These are phyloP conservation scores for Erynnis tages DNA, from an alignment of 2,888 invertebrate genomes.

Conservation along the genomic window DNA sequence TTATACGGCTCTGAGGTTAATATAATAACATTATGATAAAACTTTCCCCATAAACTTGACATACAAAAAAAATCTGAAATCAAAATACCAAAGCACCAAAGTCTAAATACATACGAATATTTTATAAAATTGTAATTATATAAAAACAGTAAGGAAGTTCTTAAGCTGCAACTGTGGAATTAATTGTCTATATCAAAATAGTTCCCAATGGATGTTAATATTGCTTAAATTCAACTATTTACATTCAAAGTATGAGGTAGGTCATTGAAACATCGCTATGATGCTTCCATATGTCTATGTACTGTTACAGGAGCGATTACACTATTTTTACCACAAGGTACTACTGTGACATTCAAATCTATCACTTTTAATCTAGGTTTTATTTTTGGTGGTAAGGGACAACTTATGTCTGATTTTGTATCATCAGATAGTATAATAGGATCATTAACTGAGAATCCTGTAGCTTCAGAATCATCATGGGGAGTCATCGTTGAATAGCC, in stretches of 20 bases:
- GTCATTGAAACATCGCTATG: conserved; percentile 57
- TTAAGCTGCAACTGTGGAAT: no score
- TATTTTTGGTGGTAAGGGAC: conserved; percentile 78
- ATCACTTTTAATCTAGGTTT: conserved; percentile 65
- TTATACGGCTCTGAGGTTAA: no score
- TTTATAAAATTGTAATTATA: neutral
- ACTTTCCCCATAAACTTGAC: no score
- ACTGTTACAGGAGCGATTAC: conserved; percentile 94
- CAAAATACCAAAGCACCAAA: conserved; percentile 5
- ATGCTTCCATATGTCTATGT: conserved; percentile 93
- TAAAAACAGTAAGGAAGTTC: neutral
- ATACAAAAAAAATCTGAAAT: no score
- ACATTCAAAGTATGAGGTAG: conserved; percentile 58
- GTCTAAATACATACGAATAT: neutral
- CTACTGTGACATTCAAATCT: conserved; percentile 70
- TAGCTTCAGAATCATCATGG: conserved; percentile 93
- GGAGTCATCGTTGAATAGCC: conserved; percentile 97
- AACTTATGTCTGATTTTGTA: conserved; percentile 78
- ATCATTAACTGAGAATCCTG: conserved; percentile 87
- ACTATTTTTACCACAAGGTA: conserved; percentile 79
- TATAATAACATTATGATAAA: no score
- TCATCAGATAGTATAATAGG: conserved; percentile 80
- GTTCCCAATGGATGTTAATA: no score
- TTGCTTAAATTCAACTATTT: neutral
- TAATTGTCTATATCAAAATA: no score